Conservation (phyloP, 92 coral and sea anemone genomes). For the Umimayanthus kanabou region DNA sequence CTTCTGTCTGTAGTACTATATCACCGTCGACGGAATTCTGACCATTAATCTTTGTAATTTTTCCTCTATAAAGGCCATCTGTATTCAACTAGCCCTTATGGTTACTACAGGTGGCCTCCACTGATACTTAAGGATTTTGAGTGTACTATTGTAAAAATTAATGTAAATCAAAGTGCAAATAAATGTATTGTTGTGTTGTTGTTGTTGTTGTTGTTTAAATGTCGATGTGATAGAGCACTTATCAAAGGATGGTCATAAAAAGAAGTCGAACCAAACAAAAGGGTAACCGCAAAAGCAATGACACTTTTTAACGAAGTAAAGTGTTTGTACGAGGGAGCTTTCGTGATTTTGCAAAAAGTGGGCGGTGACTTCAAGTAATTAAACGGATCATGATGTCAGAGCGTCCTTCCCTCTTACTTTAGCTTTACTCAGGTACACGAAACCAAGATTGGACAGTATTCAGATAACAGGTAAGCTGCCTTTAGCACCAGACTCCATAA, state of each 20-base stretch:
- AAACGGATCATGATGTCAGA: neutral
- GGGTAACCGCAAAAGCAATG: neutral
- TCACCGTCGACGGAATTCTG: too few species aligned
- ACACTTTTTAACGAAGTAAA: neutral
- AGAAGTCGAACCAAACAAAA: neutral
- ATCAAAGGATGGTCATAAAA: too few species aligned
- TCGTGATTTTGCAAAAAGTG: neutral
- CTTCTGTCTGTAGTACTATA: too few species aligned
- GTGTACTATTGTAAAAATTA: too few species aligned
- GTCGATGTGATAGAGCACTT: neutral
- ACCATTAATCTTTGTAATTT: too few species aligned
- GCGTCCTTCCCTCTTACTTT: neutral
- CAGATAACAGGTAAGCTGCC: neutral
- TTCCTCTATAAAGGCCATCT: too few species aligned
- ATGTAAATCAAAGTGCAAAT: too few species aligned
- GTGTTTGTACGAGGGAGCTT: neutral
- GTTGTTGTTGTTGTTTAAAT: too few species aligned
- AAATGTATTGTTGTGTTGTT: too few species aligned
- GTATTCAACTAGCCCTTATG: too few species aligned
- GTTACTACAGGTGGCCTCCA: too few species aligned
- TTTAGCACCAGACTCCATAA: neutral
- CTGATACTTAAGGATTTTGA: too few species aligned
- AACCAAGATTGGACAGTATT: neutral
- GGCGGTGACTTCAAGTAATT: neutral
- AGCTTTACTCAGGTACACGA: neutral